Percentiles rank a stretch among this genome's conserved stretches.
Evolutionary conservation across 2,113 vertebrate species (phyloP).

Genomic region (Cyprinodon brontotheroides): DNA sequence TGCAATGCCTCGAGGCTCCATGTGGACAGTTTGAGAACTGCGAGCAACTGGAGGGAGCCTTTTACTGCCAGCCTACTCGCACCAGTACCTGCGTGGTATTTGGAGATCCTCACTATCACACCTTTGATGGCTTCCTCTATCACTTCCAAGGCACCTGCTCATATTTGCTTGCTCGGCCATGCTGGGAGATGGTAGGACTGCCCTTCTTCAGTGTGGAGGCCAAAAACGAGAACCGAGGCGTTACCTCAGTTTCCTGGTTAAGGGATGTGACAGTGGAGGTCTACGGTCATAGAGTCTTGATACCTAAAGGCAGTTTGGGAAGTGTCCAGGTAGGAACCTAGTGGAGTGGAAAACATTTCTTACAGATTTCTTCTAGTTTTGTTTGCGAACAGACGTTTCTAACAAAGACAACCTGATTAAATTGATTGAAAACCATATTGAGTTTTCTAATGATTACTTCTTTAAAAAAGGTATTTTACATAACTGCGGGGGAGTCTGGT

Average conservation of each 20-base stretch:
- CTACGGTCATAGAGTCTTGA: conserved; percentile 89
- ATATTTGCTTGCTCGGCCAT: conserved; percentile 93
- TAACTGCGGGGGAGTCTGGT: no score
- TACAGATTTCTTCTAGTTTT: no score
- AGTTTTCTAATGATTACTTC: no score
- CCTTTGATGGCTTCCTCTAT: conserved; percentile 98
- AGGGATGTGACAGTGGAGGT: conserved; percentile 93
- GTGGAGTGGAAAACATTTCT: not conserved
- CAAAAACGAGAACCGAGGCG: conserved; percentile 94
- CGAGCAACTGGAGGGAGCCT: conserved; percentile 87
- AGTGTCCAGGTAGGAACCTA: conserved; percentile 87
- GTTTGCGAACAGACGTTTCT: no score
- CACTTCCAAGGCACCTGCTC: conserved; percentile 99
- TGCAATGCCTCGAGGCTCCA: conserved; percentile 87
- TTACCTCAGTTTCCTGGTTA: conserved; percentile 92
- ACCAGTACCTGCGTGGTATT: conserved; percentile 98
- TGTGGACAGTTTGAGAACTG: conserved; percentile 93
- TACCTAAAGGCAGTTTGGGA: conserved; percentile 89
- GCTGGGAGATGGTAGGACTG: conserved; percentile 87
- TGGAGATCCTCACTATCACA: conserved; percentile 97
- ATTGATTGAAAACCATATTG: no score
- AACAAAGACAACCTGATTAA: no score
- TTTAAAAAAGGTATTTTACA: no score
- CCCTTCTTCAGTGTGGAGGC: conserved; percentile 97
- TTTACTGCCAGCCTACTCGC: conserved; percentile 91